Evolutionary conservation across 2,113 vertebrate species (phyloP).

Genomic region (Eulacestoma nigropectus): DNA sequence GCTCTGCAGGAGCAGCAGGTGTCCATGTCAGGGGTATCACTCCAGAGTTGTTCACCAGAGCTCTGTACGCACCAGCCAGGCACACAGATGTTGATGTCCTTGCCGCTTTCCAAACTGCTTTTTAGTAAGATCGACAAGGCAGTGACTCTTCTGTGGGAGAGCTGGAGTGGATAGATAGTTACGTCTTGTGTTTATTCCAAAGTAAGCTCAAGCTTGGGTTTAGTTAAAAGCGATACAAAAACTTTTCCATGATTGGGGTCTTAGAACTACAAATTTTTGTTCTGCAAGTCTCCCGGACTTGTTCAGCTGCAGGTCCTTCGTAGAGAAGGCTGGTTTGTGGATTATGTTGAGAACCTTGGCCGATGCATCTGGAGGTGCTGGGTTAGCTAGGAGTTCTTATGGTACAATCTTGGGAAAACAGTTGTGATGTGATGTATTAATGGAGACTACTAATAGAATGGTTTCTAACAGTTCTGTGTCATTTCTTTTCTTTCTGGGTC

Average conservation of each 20-base stretch:
- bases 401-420: fast-evolving
- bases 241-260: neutral
- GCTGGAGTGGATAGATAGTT: neutral
- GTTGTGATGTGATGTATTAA: neutral
- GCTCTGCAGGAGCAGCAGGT: neutral
- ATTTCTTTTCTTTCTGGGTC: fast-evolving
- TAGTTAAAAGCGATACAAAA: neutral
- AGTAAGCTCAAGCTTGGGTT: neutral
- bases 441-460: neutral
- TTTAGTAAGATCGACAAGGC: neutral
- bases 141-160: neutral
- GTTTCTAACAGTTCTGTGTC: neutral
- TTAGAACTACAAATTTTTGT: neutral
- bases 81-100: neutral
- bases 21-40: neutral
- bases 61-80: fast-evolving
- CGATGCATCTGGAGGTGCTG: neutral
- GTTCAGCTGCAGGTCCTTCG: neutral
- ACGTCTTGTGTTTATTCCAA: neutral
- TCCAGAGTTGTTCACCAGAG: neutral
- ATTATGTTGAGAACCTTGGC: neutral
- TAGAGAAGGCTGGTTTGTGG: neutral
- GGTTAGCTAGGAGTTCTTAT: neutral
- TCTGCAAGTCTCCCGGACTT: neutral
- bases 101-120: neutral